phyloP scores from a whole-genome alignment of 2,113 vertebrate genomes.

The Vimba vimba region DNA sequence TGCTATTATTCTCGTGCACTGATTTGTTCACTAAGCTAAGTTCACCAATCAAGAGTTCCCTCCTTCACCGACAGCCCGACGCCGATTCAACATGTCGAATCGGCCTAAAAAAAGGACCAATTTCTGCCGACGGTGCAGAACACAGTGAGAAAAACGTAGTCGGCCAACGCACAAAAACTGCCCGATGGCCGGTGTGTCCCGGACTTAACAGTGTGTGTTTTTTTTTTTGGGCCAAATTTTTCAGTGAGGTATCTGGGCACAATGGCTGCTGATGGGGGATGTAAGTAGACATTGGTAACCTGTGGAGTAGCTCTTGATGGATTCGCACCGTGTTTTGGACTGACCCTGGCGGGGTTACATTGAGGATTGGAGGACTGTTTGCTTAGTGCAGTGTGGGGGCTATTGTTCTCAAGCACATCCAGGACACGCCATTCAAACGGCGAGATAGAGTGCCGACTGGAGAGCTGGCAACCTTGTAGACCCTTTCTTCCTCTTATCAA shows the following conservation, averaged over 20 bases:
- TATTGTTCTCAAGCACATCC: constrained; percentile 44
- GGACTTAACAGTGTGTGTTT: neutral
- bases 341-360: constrained; percentile 32
- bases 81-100: no score
- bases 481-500: neutral
- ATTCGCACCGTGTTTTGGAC: constrained; percentile 24
- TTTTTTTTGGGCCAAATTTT: constrained; percentile 15
- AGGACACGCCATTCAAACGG: constrained; percentile 34
- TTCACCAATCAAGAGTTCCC: no score
- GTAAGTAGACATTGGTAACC: constrained; percentile 46
- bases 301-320: constrained; percentile 40
- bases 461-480: neutral
- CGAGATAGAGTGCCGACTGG: neutral
- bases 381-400: constrained; percentile 37
- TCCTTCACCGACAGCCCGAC: no score
- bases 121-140: no score
- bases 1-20: no score
- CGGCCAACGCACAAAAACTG: no score
- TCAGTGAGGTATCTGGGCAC: constrained; percentile 25
- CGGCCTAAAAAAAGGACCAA: no score
- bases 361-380: constrained; percentile 36
- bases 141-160: no score
- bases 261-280: constrained; percentile 41
- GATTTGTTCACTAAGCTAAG: no score
- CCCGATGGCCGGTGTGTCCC: no score